Base-by-base conservation (phyloP, 2,113 vertebrate genomes). In the Rhynchopsitta pachyrhyncha region DNA sequence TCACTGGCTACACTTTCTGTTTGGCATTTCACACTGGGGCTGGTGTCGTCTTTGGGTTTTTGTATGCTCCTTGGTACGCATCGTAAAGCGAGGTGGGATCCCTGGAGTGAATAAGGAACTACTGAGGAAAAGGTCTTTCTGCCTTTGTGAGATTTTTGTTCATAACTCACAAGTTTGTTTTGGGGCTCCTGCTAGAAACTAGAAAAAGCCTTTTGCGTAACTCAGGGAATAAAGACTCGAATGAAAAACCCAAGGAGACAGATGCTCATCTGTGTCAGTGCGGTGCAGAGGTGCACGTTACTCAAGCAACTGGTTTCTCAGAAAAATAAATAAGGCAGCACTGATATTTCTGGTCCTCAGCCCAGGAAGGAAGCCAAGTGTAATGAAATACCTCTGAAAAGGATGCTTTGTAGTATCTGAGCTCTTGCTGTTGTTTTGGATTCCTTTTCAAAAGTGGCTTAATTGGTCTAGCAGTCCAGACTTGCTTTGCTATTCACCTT, bases 351-450 rank as follows among this genome's bases (percentile, higher is more conserved):
- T 95, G 90, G 78, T 80, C 62, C 11, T 66, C n/a, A 52, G 89
- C 53, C 88, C 39, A 76, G 91, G 78, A 84, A 87, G 83, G 91
- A 93, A 93, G 73, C 62, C 62, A 69, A 66, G 49, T 41, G 74
- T 69, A 93, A 93, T 85, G 78, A 81, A 92, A 93, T 86, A 28
- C 33, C 39, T 90, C 82, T 94, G 95, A 46, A 92, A 95, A 95
- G 67, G 71, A 86, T 59, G 46, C 68, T 95, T 80, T 88, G 85
- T 80, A 33, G 29, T 39, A 50, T 81, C 68, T 1, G 3, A 90
- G 71, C 70, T 83, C 71, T 86, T 64, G 53, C 82, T 81, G 29
- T 53, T 96, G 25, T 55, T 95, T 78, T 55, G 39, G 49, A 60
- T 94, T 91, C 46, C 52, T 94, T 95, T 91, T 85, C 87, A 63